phyloP scores from a whole-genome alignment of 2,113 vertebrate species.

The Pelmatolapia mariae region DNA sequence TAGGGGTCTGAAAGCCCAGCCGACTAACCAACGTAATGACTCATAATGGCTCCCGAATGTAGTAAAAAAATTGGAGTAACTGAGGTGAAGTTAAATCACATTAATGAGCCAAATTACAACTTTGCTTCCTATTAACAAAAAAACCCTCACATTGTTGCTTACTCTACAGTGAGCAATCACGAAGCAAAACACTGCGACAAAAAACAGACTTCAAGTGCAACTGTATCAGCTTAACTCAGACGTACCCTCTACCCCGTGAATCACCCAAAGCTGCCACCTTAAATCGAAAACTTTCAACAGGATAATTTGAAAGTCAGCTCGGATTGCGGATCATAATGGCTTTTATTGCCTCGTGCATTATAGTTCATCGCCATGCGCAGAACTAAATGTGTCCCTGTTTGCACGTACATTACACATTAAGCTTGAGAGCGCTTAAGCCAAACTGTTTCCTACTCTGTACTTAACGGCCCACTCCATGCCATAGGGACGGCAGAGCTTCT shows the following conservation, averaged over 20 bases:
- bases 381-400: conserved; percentile 13
- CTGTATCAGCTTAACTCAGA: not conserved
- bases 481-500: conserved; percentile 25
- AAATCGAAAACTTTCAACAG: not conserved
- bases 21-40: not conserved
- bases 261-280: not conserved
- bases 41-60: not conserved
- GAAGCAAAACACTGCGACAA: not conserved
- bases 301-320: not conserved
- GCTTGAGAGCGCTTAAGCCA: not conserved
- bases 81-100: not conserved
- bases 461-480: conserved; percentile 30
- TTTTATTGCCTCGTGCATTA: not conserved
- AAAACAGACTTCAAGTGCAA: not conserved
- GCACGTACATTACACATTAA: conserved; percentile 18
- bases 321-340: not conserved
- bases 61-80: not conserved
- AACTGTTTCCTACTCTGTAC: conserved; percentile 14
- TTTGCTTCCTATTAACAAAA: not conserved
- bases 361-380: not conserved
- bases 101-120: not conserved
- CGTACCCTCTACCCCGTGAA: not conserved
- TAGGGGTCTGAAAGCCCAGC: not conserved
- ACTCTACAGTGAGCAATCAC: not conserved
- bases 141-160: not conserved